Conservation (phyloP, 2,113 vertebrate genomes). For the Microtus pennsylvanicus region DNA sequence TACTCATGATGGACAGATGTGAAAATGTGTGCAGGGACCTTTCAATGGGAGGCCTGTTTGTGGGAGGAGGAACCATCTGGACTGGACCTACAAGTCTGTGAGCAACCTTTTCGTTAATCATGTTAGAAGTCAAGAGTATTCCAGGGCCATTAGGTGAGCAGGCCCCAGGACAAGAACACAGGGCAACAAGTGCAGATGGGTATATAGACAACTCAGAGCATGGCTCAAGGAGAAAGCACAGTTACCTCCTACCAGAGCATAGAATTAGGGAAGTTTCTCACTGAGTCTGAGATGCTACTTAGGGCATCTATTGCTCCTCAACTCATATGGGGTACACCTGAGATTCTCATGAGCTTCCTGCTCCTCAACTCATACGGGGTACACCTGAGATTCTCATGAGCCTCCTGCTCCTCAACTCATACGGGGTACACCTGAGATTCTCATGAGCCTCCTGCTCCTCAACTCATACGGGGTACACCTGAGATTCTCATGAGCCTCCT, state of each 20-base stretch:
- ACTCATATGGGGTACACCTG: neutral
- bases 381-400: neutral
- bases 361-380: too few relatives aligned
- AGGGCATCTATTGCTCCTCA: neutral
- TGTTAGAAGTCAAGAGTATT: neutral
- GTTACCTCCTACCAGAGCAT: neutral
- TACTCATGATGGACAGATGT: rapidly evolving
- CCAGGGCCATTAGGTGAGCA: neutral
- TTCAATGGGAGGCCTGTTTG: neutral
- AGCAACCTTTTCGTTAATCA: neutral
- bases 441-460: neutral
- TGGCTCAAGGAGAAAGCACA: neutral
- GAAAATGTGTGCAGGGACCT: neutral
- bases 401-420: neutral
- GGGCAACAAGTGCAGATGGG: neutral
- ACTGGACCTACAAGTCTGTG: neutral
- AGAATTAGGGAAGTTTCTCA: neutral
- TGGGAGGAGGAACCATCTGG: neutral
- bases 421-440: neutral
- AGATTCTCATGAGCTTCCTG: neutral
- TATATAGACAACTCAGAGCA: neutral
- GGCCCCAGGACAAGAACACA: neutral
- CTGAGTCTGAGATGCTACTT: neutral
- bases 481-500: neutral
- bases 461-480: neutral